phyloP scores from a whole-genome alignment of 1,140 invertebrate species.

The Lasaia peninsularis region DNA sequence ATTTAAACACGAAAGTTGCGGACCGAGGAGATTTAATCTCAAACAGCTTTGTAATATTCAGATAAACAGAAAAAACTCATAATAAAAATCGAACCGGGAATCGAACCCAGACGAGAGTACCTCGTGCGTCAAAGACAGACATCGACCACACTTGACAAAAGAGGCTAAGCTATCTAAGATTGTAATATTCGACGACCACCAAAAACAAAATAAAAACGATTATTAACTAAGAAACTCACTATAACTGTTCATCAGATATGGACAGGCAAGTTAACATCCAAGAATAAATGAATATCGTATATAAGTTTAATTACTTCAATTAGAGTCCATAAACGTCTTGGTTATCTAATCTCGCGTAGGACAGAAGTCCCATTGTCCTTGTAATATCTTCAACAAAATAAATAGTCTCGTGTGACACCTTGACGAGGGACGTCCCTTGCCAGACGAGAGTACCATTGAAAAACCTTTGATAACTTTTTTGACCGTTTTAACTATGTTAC shows the following conservation, averaged over 20 bases:
- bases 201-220: neutral
- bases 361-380: conserved; percentile 6
- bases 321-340: conserved; percentile 2
- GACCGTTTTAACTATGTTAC: neutral
- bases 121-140: no score
- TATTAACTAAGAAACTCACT: neutral
- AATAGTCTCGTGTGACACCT: neutral
- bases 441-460: neutral
- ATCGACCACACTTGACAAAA: no score
- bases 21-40: no score
- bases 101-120: no score
- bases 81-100: no score
- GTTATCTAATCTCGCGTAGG: conserved; percentile 6
- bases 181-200: neutral
- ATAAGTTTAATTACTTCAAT: conserved; percentile 3
- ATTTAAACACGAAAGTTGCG: no score
- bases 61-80: no score
- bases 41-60: no score
- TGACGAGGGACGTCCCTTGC: neutral
- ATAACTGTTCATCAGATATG: neutral
- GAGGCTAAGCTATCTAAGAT: no score
- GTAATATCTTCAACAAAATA: conserved; percentile 9
- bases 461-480: neutral
- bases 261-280: neutral
- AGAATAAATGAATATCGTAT: neutral